Evolutionary conservation across 2,888 invertebrate species (phyloP).

Genomic region (Ecdyonurus torrentis): DNA sequence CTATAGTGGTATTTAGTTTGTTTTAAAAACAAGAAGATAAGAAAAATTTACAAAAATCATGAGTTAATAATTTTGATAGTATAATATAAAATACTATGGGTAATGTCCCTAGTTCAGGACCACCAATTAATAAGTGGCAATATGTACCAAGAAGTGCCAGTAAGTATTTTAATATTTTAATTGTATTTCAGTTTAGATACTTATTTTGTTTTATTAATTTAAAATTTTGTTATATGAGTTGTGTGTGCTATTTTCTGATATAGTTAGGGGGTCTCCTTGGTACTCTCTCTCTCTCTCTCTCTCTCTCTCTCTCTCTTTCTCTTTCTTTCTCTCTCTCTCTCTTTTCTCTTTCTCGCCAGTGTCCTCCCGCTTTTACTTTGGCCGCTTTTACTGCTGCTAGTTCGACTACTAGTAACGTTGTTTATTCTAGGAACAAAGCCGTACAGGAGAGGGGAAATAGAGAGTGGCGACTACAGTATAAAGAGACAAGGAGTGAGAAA

Average conservation of each 20-base stretch:
- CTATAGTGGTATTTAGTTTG: neutral
- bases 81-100: neutral
- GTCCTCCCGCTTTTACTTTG: neutral
- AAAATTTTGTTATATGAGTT: neutral
- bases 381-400: neutral
- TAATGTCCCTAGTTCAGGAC: neutral
- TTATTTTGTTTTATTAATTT: neutral
- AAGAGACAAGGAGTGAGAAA: neutral
- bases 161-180: no score
- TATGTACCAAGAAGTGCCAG: neutral
- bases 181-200: no score
- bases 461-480: neutral
- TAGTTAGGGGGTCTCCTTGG: neutral
- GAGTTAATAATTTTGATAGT: neutral
- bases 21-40: neutral
- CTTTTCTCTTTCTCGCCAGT: neutral
- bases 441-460: neutral
- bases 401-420: no score
- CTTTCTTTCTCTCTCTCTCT: neutral
- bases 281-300: neutral
- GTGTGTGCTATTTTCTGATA: neutral
- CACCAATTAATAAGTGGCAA: neutral
- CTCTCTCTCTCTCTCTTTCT: neutral
- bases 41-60: neutral
- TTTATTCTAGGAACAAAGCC: slow-evolving; percentile 3